phyloP scores from a whole-genome alignment of 2,113 vertebrate species.

The Paraplagusia blochii region DNA sequence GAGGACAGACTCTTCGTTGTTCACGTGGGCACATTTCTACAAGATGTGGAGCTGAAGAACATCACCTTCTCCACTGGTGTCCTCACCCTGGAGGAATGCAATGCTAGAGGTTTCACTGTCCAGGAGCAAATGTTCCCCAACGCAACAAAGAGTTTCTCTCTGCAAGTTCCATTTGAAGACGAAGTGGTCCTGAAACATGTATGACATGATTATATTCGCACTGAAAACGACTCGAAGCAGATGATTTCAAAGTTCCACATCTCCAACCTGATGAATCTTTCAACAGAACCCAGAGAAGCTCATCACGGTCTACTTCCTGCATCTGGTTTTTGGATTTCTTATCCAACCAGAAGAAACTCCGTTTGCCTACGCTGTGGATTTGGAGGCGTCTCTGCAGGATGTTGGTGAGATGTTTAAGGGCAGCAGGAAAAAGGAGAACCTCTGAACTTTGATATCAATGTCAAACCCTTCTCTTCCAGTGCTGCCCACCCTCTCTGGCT shows the following conservation, averaged over 20 bases:
- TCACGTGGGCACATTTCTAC: constrained; percentile 73
- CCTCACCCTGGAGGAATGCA: constrained; percentile 63
- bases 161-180: constrained; percentile 70
- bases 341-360: constrained; percentile 62
- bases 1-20: constrained; percentile 62
- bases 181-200: constrained; percentile 73
- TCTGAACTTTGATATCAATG: too few species aligned
- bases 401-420: constrained; percentile 53
- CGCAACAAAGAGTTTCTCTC: constrained; percentile 63
- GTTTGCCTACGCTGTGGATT: constrained; percentile 47
- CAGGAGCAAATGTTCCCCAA: constrained; percentile 60
- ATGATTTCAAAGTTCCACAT: too few species aligned
- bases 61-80: constrained; percentile 66
- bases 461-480: constrained; percentile 35
- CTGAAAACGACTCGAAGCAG: too few species aligned
- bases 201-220: constrained; percentile 6
- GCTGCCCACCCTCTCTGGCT: constrained; percentile 55
- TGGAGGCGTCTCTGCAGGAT: constrained; percentile 55
- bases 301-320: constrained; percentile 52
- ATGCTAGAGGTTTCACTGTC: constrained; percentile 59
- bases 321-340: constrained; percentile 63
- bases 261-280: background rate
- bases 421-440: background rate
- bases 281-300: constrained; percentile 55
- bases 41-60: constrained; percentile 77